Conservation (phyloP, 2,888 invertebrate genomes). For the Teinopalpus imperialis region DNA sequence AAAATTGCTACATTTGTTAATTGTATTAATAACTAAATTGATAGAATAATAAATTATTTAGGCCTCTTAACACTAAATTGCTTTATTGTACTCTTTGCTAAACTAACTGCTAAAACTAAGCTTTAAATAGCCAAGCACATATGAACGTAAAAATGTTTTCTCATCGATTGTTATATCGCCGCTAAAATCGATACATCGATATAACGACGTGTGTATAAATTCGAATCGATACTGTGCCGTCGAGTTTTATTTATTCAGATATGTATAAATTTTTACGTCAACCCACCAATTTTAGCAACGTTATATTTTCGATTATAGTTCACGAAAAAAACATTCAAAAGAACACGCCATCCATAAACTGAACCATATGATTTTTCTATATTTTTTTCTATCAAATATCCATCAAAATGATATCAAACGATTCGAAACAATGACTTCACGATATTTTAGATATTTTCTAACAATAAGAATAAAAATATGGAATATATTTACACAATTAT, state of each 20-base stretch:
- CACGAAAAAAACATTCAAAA: too few species aligned
- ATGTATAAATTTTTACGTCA: too few species aligned
- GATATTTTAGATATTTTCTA: constrained; percentile 10
- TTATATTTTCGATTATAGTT: too few species aligned
- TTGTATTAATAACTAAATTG: constrained; percentile 1
- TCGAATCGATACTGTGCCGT: too few species aligned
- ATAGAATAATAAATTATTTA: constrained; percentile 47
- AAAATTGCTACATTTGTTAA: constrained; percentile 14
- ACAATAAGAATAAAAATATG: constrained; percentile 30
- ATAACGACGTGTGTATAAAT: too few species aligned
- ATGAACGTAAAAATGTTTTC: constrained; percentile 14
- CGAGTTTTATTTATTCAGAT: too few species aligned
- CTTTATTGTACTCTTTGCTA: constrained; percentile 71
- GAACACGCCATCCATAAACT: too few species aligned
- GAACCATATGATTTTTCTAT: neutral
- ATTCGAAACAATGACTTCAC: too few species aligned
- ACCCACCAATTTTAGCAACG: too few species aligned
- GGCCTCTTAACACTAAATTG: constrained; percentile 56
- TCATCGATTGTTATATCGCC: neutral
- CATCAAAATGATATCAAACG: constrained; percentile 8
- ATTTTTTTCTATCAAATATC: neutral
- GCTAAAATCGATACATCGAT: constrained; percentile 4
- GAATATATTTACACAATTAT: constrained; percentile 33
- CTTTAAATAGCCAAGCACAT: constrained; percentile 27
- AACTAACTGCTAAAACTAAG: constrained; percentile 41